These are phyloP conservation scores for Pachypsylla venusta DNA, from an alignment of 1,140 invertebrate species.

Conservation along the genomic window DNA sequence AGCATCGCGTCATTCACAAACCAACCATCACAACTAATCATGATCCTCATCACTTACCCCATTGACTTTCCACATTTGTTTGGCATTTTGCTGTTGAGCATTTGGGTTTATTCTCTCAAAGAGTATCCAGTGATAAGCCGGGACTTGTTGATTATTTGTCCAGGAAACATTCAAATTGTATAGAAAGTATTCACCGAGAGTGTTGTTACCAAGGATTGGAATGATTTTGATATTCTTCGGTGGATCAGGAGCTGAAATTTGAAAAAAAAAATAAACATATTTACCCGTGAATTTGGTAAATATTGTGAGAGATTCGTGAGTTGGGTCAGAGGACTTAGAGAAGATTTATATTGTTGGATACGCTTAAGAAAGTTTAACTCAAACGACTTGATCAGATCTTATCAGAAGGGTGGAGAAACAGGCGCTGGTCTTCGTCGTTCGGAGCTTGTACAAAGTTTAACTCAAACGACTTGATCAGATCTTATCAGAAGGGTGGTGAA, in stretches of 20 bases:
- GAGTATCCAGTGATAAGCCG: background rate
- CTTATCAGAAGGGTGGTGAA: no score
- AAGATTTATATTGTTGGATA: no score
- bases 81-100: background rate
- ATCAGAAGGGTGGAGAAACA: no score
- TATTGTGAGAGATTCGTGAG: no score
- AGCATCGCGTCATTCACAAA: background rate
- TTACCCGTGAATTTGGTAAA: no score
- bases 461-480: no score
- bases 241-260: slow-evolving; percentile 1
- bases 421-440: no score
- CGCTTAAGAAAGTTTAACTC: no score
- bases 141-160: background rate
- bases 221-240: background rate
- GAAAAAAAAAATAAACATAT: no score
- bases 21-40: background rate
- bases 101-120: background rate
- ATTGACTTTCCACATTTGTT: background rate
- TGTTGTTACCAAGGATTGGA: background rate
- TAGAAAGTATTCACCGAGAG: background rate
- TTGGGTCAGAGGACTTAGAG: no score
- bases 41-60: background rate
- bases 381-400: no score
- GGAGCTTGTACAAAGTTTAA: no score
- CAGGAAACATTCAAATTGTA: background rate